These are phyloP conservation scores for Gymnoscopelus microlampas DNA, from an alignment of 2,797 vertebrate species.

Conservation along the genomic window DNA sequence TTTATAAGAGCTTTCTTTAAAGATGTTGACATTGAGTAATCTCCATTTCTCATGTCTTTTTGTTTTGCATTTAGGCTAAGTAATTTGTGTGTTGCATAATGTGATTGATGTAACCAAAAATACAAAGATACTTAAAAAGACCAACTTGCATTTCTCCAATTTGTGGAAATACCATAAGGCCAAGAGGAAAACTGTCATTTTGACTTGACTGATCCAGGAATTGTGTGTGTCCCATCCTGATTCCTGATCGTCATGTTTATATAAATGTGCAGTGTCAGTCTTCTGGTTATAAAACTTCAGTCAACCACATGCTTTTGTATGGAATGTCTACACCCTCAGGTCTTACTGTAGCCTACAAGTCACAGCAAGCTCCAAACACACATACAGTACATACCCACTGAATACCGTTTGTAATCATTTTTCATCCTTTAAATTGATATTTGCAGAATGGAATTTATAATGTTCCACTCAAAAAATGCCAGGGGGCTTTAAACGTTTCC, in stretches of 20 bases:
- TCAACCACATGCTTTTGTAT: not conserved
- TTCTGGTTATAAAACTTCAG: not conserved
- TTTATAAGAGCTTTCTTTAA: too few species aligned
- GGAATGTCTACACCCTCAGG: conserved; percentile 17
- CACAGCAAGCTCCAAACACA: conserved; percentile 43
- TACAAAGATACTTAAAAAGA: not conserved
- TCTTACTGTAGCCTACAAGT: conserved; percentile 31
- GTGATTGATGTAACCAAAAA: too few species aligned
- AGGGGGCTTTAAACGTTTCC: too few species aligned
- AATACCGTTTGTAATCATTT: not conserved
- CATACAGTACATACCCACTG: not conserved
- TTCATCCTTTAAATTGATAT: too few species aligned
- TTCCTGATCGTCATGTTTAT: not conserved
- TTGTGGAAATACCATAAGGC: not conserved
- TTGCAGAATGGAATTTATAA: too few species aligned
- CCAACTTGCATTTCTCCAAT: not conserved
- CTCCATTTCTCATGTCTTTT: not conserved
- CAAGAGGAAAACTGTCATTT: not conserved
- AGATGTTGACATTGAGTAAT: too few species aligned
- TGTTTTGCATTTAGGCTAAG: too few species aligned
- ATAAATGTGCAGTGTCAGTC: not conserved
- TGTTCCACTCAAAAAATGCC: too few species aligned
- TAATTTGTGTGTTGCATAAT: not conserved
- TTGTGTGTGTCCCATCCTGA: not conserved
- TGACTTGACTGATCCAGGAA: not conserved